Conservation (phyloP, 2,113 vertebrate species). For the Sphyrna mokarran region DNA sequence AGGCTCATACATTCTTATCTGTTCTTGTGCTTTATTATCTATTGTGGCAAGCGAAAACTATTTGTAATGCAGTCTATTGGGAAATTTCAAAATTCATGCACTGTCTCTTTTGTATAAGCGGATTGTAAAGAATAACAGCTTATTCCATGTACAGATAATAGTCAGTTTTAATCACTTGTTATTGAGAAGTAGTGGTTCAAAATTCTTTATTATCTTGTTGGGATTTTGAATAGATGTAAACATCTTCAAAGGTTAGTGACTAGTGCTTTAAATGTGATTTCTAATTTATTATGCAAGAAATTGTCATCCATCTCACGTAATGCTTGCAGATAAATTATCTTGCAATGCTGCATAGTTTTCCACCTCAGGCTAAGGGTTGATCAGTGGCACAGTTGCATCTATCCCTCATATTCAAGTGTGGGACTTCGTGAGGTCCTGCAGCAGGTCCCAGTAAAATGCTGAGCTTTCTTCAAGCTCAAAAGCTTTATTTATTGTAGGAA, state of each 20-base stretch:
- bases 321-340: neutral
- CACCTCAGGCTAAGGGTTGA: neutral
- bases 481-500: neutral
- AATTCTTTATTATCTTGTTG: neutral
- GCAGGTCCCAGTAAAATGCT: neutral
- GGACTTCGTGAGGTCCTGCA: neutral
- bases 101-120: neutral
- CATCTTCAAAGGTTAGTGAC: neutral
- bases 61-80: neutral
- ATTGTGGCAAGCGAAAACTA: neutral
- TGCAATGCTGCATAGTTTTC: neutral
- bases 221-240: neutral
- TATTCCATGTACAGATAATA: neutral
- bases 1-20: neutral
- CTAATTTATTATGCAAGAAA: neutral
- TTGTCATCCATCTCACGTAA: neutral
- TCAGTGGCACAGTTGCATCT: neutral
- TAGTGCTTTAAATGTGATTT: neutral
- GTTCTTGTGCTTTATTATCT: neutral
- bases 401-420: no score
- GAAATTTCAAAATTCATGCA: neutral
- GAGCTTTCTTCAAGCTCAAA: neutral
- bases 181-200: neutral
- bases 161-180: neutral
- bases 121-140: neutral